Conservation (phyloP, 2,113 vertebrate species). For the Cryptotis parvus region DNA sequence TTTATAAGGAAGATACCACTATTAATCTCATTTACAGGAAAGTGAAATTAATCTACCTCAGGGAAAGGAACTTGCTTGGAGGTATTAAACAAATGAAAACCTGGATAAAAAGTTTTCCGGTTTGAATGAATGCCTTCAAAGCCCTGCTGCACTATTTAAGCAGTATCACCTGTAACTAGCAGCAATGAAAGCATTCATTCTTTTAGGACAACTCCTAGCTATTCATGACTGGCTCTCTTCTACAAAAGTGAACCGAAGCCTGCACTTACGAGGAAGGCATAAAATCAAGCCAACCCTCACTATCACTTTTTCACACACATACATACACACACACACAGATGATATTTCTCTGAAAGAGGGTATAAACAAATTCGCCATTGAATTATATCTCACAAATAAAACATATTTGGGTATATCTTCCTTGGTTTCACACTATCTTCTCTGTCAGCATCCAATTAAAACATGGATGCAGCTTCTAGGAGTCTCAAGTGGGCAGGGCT, state of each 20-base stretch:
- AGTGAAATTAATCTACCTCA: neutral
- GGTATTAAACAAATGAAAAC: neutral
- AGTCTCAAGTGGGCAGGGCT: neutral
- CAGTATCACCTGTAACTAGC: neutral
- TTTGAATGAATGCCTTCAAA: too few species aligned
- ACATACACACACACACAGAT: too few species aligned
- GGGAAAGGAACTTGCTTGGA: neutral
- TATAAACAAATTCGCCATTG: neutral
- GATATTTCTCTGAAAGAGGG: neutral
- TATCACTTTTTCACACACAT: neutral
- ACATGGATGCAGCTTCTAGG: neutral
- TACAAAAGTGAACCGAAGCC: neutral
- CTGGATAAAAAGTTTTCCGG: neutral
- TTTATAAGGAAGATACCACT: neutral
- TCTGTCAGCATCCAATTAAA: constrained; percentile 43
- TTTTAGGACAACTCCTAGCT: neutral
- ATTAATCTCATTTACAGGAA: neutral
- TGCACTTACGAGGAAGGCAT: neutral
- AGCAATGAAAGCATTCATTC: neutral
- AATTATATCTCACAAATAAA: neutral
- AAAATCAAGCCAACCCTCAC: neutral
- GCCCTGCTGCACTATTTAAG: neutral
- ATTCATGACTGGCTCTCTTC: neutral
- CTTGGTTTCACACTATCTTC: neutral
- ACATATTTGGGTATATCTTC: constrained; percentile 10